Evolutionary conservation across 2,797 vertebrate genomes (phyloP), one percentile per base, ranked within the genome.

Genomic region (Macroramphosus scolopax): DNA sequence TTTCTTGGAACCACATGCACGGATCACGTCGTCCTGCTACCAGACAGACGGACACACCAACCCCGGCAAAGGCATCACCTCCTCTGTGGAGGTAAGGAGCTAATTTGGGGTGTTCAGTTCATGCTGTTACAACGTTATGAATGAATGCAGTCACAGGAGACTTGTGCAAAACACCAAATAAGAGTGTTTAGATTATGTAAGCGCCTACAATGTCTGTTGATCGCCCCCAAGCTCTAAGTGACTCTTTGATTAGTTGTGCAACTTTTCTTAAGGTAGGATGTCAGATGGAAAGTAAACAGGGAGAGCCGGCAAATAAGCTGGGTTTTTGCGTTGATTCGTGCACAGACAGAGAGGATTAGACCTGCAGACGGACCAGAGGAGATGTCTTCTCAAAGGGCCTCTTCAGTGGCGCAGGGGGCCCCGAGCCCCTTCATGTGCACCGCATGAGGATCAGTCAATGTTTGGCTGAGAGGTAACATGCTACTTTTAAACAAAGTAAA

Each of bases 241-340:
- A n/a, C n/a, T 51, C 73, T 79, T 74, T 79, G 63, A 63, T 63
- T 45, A 46, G 42, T 5, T 1, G 17, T n/a, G n/a, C n/a, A n/a
- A n/a, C n/a, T n/a, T n/a, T n/a, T n/a, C 47, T 66, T 66, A 37
- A 44, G 47, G 64, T 51, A 47, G 33, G 63, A 46, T 45, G 43
- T 56, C 26, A 30, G 30, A 35, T 48, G 51, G 39, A 73, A 48
- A 51, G 69, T 66, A 79, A 83, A 82, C 61, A 72, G 26, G 13
- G 12, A 28, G 50, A 63, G 36, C 37, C 62, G 49, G 53, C 43
- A 72, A 77, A 80, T 60, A 82, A 76, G 62, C 35, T 8, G 45
- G 61, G 71, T 59, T 66, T 64, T 69, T 3, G 51, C 78, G 63
- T 44, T 51, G 49, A 76, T 67, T 73, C 4, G 6, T n/a, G 47